Conservation (phyloP, 2,888 invertebrate genomes). For the Diachrysia chrysitis region DNA sequence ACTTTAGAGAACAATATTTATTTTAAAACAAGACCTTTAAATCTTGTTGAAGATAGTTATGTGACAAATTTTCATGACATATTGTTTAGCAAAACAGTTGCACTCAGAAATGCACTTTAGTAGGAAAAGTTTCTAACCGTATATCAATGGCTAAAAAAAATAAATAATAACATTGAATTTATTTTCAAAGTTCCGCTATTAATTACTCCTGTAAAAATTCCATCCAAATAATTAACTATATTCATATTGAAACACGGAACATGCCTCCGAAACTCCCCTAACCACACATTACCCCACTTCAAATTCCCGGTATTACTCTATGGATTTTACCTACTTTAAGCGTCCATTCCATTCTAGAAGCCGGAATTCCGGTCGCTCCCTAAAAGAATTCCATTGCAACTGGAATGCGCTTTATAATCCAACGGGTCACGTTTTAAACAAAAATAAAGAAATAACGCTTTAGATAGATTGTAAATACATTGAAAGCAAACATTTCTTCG, state of each 20-base stretch:
- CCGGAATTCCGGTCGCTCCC: constrained; percentile 41
- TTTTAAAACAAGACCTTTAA: not conserved
- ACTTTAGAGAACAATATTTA: constrained; percentile 1
- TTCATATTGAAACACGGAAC: not conserved
- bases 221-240: not conserved
- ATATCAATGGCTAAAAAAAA: not conserved
- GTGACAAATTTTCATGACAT: too few species aligned
- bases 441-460: constrained; percentile 38
- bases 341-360: constrained; percentile 37
- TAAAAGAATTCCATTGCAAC: constrained; percentile 54
- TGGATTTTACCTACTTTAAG: constrained; percentile 38
- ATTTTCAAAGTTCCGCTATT: not conserved
- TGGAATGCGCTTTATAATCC: constrained; percentile 51
- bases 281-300: constrained; percentile 16
- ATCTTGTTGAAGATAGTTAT: not conserved
- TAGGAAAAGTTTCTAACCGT: not conserved
- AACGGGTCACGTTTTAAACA: constrained; percentile 35
- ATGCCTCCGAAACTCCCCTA: not conserved
- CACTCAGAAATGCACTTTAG: not conserved
- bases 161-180: not conserved
- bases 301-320: constrained; percentile 42
- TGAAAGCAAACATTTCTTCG: not conserved
- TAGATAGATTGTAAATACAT: constrained; percentile 15
- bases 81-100: too few species aligned
- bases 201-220: not conserved